Percentiles rank a stretch among this genome's conserved stretches.
Evolutionary conservation across 2,888 invertebrate genomes (phyloP).

Genomic region (Agonopterix heracliana): DNA sequence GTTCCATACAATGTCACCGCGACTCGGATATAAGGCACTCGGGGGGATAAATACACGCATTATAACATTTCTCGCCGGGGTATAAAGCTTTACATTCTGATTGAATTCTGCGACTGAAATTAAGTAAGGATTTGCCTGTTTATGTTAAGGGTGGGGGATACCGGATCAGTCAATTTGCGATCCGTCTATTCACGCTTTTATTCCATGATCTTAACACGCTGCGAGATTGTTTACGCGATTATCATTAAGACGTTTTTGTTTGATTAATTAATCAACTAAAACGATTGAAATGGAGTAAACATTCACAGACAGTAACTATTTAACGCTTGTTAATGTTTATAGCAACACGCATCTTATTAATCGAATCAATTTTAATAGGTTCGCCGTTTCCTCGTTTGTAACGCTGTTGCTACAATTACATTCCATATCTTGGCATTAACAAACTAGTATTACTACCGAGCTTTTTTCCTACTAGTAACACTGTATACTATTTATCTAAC

Average conservation of each 20-base stretch:
- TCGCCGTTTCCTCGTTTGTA: background rate
- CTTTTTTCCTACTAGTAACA: background rate
- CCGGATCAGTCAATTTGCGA: conserved; percentile 67
- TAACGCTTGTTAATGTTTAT: too few relatives aligned
- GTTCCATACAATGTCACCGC: conserved; percentile 58
- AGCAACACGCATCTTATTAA: too few relatives aligned
- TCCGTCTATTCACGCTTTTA: conserved; percentile 53
- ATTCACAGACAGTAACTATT: background rate
- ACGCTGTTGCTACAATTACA: conserved; percentile 1
- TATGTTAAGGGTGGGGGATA: conserved; percentile 60
- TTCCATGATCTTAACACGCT: conserved; percentile 28
- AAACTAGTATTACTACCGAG: conserved; percentile 23
- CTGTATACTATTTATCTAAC: conserved; percentile 38
- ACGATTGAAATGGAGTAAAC: background rate
- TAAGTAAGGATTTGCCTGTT: conserved; percentile 76
- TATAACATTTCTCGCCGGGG: conserved; percentile 70
- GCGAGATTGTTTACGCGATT: background rate
- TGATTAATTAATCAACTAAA: background rate
- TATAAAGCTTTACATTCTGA: conserved; percentile 71
- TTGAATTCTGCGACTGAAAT: conserved; percentile 75
- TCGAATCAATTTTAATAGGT: too few relatives aligned
- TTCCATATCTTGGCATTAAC: conserved; percentile 19
- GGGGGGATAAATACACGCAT: conserved; percentile 69
- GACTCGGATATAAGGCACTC: conserved; percentile 44
- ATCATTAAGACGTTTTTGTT: background rate